Percentiles rank a stretch among this genome's conserved stretches.
Conservation (phyloP, 2,797 vertebrate genomes). For the Sylvia borin region DNA sequence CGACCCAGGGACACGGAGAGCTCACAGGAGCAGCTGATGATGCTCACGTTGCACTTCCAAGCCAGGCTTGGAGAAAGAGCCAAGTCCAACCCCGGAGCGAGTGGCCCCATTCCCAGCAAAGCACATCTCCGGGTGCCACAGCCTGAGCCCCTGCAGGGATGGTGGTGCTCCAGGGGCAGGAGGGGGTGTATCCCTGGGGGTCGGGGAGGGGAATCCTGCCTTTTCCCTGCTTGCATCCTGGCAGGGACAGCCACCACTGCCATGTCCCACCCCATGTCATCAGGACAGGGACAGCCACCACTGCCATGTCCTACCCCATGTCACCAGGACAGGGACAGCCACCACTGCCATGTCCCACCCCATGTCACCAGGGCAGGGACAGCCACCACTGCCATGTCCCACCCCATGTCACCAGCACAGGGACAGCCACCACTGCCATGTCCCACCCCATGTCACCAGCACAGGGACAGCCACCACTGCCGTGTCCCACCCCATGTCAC, state of each 20-base stretch:
- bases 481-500: not conserved
- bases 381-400: not conserved
- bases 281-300: too few relatives aligned
- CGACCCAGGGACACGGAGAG: not conserved
- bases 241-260: too few relatives aligned
- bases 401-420: too few relatives aligned
- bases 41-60: not conserved
- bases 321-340: too few relatives aligned
- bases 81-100: fast-evolving
- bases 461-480: not conserved
- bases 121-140: fast-evolving
- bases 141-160: fast-evolving
- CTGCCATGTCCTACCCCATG: too few relatives aligned
- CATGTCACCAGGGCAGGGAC: too few relatives aligned
- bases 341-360: too few relatives aligned
- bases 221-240: not conserved
- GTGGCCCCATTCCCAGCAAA: not conserved
- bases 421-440: not conserved
- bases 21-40: not conserved
- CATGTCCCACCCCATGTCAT: too few relatives aligned
- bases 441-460: not conserved
- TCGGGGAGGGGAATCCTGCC: not conserved
- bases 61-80: not conserved
- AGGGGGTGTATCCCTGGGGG: not conserved
- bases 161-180: not conserved